Percentiles rank a stretch among this genome's conserved stretches.
Evolutionary conservation across 2,797 vertebrate species (phyloP).

Genomic region (Meriones psammophilus): DNA sequence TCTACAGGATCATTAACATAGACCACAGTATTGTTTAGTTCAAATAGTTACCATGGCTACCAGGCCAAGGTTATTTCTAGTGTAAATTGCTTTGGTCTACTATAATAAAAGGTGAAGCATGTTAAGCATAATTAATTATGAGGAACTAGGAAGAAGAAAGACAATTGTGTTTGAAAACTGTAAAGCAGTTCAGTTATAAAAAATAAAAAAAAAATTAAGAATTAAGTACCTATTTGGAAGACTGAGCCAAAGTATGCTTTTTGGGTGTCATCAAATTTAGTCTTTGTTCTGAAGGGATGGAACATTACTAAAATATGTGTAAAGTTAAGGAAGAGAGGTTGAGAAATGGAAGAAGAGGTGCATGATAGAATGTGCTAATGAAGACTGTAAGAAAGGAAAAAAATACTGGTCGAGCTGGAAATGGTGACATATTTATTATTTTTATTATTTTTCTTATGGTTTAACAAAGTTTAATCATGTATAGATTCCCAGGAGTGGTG

Average conservation of each 20-base stretch:
- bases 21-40: background rate
- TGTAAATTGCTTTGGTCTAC: background rate
- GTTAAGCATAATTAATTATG: conserved; percentile 3
- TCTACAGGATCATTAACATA: background rate
- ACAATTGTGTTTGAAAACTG: background rate
- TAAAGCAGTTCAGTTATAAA: background rate
- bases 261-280: background rate
- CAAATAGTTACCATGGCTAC: background rate
- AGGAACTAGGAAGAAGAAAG: background rate
- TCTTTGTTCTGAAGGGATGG: background rate
- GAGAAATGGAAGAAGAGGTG: background rate
- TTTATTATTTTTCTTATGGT: background rate
- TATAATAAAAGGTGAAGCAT: background rate
- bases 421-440: background rate
- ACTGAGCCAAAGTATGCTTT: background rate
- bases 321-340: background rate
- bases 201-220: background rate
- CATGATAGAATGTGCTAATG: background rate
- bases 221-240: conserved; percentile 6
- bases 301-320: background rate
- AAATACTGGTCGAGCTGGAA: background rate
- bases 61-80: background rate
- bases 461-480: background rate
- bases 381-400: background rate
- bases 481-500: background rate